Percentiles rank a stretch among this genome's conserved stretches.
Evolutionary conservation across 2,113 vertebrate genomes (phyloP).

Genomic region (Prietella phreatophila): DNA sequence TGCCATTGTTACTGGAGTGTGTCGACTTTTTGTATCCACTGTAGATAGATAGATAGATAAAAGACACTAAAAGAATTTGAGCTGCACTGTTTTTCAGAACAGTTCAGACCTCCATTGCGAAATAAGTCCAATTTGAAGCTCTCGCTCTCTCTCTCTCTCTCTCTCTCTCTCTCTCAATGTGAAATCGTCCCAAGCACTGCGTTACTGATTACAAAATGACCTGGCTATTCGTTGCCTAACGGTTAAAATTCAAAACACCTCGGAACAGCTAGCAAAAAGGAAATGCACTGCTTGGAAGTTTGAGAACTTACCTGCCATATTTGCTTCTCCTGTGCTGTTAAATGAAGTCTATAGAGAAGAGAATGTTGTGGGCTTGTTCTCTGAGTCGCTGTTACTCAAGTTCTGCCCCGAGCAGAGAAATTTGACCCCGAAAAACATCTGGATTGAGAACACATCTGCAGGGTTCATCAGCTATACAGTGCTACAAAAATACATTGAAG

Average conservation of each 20-base stretch:
- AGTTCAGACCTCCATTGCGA: background rate
- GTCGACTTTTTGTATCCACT: too few relatives aligned
- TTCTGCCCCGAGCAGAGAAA: slow-evolving; percentile 18
- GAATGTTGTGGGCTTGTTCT: background rate
- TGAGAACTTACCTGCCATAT: slow-evolving; percentile 22
- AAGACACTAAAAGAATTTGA: background rate
- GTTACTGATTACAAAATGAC: background rate
- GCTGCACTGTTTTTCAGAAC: background rate
- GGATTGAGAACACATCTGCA: background rate
- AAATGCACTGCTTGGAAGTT: background rate
- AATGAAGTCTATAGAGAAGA: background rate
- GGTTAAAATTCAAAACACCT: too few relatives aligned
- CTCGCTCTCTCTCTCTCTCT: too few relatives aligned
- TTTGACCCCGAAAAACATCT: slow-evolving; percentile 27
- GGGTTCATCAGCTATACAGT: background rate
- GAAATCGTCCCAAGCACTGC: background rate
- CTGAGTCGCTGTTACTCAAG: background rate
- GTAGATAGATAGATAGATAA: too few relatives aligned
- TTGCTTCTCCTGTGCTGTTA: background rate
- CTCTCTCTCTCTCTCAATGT: background rate
- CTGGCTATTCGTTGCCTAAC: background rate
- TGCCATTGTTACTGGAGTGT: too few relatives aligned
- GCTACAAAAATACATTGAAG: background rate
- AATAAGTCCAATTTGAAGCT: background rate
- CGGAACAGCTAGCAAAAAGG: background rate